A percentile compares a stretch with the other conserved stretches of the same genome.
These are phyloP conservation scores for Trisateles emortualis DNA, from an alignment of 2,888 invertebrate genomes.

Conservation along the genomic window DNA sequence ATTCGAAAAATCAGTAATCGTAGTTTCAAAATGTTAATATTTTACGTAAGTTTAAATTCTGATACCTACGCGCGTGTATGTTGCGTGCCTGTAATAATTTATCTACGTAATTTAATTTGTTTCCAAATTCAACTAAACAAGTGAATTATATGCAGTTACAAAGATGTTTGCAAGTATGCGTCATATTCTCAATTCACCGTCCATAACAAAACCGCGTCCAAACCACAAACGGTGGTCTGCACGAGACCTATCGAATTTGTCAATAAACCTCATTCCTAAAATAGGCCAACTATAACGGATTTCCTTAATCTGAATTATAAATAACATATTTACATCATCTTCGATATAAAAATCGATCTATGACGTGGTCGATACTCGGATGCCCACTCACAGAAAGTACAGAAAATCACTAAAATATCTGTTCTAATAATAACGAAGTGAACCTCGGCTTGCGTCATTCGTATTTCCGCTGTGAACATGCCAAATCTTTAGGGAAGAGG, in stretches of 20 bases:
- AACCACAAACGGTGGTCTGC: slow-evolving; percentile 25
- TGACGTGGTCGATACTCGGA: slow-evolving; percentile 33
- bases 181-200: slow-evolving; percentile 18
- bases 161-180: slow-evolving; percentile 12
- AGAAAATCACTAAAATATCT: slow-evolving; percentile 43
- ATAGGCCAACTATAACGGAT: slow-evolving; percentile 26
- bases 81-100: no score
- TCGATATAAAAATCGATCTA: slow-evolving; percentile 33
- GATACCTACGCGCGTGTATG: no score
- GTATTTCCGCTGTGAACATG: slow-evolving; percentile 57
- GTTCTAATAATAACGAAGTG: slow-evolving; percentile 49
- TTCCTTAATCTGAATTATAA: slow-evolving; percentile 38
- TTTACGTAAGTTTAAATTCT: background rate
- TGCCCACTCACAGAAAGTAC: slow-evolving; percentile 34
- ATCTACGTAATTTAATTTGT: background rate
- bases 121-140: no score
- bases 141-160: no score
- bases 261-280: slow-evolving; percentile 39
- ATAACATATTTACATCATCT: slow-evolving; percentile 23
- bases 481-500: slow-evolving; percentile 49
- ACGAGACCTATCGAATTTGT: slow-evolving; percentile 18
- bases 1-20: no score
- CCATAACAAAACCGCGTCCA: slow-evolving; percentile 18
- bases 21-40: no score
- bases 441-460: slow-evolving; percentile 56